Percentiles rank a stretch among this genome's conserved stretches.
phyloP scores from a whole-genome alignment of 2,797 vertebrate genomes.

The Gymnocypris eckloni region DNA sequence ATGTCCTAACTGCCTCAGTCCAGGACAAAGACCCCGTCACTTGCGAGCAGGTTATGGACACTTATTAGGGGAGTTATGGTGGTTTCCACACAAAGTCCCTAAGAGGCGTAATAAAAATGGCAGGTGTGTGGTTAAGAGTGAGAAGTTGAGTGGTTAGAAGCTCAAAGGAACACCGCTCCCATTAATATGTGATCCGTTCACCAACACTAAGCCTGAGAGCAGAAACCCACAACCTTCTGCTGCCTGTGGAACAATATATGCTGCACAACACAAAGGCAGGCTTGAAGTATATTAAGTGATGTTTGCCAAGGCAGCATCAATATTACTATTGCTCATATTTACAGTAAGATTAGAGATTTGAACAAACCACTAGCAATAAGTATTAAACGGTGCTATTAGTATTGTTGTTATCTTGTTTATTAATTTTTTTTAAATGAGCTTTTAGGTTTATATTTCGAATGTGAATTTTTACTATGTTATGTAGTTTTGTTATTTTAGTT shows the following conservation, averaged over 20 bases:
- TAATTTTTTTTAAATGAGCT: not conserved
- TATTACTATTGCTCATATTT: not conserved
- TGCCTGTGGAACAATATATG: not conserved
- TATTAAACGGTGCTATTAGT: not conserved
- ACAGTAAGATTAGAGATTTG: not conserved
- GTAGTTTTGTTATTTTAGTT: not conserved
- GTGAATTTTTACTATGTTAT: not conserved
- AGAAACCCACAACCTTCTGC: not conserved
- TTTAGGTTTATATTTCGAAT: not conserved
- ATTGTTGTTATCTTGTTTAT: not conserved
- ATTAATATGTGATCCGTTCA: slow-evolving; percentile 71
- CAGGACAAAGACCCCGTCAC: slow-evolving; percentile 72
- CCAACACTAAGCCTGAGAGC: slow-evolving; percentile 25
- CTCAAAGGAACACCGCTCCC: slow-evolving; percentile 31
- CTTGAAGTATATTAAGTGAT: not conserved
- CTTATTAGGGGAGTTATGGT: slow-evolving; percentile 37
- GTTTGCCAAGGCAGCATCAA: not conserved
- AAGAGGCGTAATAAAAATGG: slow-evolving; percentile 42
- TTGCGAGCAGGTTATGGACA: slow-evolving; percentile 45
- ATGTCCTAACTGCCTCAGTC: slow-evolving; percentile 57
- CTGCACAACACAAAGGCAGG: not conserved
- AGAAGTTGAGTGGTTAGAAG: slow-evolving; percentile 41
- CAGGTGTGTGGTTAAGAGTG: slow-evolving; percentile 44
- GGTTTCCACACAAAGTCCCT: slow-evolving; percentile 37
- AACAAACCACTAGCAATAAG: not conserved